These are phyloP conservation scores for Cherax destructor DNA, from an alignment of 1,140 invertebrate species.

Conservation along the genomic window DNA sequence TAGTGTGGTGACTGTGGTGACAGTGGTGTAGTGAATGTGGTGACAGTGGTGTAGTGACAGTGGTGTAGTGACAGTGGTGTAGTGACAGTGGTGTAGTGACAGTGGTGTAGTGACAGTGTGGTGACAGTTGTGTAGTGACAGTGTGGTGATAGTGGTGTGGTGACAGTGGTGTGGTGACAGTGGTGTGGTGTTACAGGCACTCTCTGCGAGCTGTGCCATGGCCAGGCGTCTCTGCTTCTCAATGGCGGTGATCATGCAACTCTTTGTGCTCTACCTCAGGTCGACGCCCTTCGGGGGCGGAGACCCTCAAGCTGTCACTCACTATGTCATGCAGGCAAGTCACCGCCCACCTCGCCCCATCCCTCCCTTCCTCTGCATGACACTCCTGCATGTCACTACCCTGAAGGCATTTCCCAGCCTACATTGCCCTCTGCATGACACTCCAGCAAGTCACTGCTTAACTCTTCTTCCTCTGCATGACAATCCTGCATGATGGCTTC, in stretches of 20 bases:
- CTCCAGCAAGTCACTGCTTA: not conserved
- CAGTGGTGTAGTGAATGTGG: too few relatives aligned
- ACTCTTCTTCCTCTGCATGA: not conserved
- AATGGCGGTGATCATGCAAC: conserved; percentile 66
- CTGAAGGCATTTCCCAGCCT: not conserved
- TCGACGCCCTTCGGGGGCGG: conserved; percentile 60
- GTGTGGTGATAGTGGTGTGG: not conserved
- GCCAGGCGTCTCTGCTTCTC: conserved; percentile 69
- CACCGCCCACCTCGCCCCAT: not conserved
- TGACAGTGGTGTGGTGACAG: conserved; percentile 3
- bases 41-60: too few relatives aligned
- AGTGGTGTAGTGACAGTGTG: not conserved
- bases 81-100: not conserved
- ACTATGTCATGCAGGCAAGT: conserved; percentile 71
- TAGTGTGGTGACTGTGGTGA: too few relatives aligned
- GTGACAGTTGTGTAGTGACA: not conserved
- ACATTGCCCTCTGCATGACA: not conserved
- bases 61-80: too few relatives aligned
- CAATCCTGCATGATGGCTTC: too few relatives aligned
- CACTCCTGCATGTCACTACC: not conserved
- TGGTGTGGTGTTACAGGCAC: conserved; percentile 79
- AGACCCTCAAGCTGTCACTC: conserved; percentile 56
- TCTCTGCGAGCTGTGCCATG: conserved; percentile 80
- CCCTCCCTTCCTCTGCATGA: not conserved
- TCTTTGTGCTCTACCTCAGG: conserved; percentile 64